Evolutionary conservation across 2,888 invertebrate species (phyloP).

Genomic region (Plemyria rubiginata): DNA sequence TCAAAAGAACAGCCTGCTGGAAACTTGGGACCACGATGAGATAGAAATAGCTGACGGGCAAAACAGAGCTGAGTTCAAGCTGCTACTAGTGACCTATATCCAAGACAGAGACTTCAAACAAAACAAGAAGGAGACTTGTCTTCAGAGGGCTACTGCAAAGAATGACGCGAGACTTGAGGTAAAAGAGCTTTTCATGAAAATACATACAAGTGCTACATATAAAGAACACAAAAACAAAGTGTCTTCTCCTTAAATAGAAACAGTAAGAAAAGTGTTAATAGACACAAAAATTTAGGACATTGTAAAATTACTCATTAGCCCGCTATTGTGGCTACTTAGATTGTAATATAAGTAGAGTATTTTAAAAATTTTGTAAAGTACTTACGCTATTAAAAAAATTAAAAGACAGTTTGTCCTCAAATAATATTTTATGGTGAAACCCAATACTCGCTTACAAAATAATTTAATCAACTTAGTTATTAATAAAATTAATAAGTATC

Average conservation of each 20-base stretch:
- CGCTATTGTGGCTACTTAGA: too few species aligned
- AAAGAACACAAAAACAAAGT: too few species aligned
- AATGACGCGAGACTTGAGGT: slow-evolving; percentile 78
- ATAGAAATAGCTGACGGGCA: slow-evolving; percentile 77
- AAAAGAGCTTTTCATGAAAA: neutral
- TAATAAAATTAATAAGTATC: too few species aligned
- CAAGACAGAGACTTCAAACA: slow-evolving; percentile 74
- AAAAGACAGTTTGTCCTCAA: neutral
- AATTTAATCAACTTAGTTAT: neutral
- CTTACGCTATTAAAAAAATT: too few species aligned
- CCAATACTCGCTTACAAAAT: neutral
- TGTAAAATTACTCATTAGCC: too few species aligned
- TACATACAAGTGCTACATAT: too few species aligned
- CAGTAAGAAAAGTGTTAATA: too few species aligned
- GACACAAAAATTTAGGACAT: too few species aligned
- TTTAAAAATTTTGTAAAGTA: too few species aligned
- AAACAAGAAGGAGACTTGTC: slow-evolving; percentile 58
- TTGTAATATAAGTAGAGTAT: too few species aligned
- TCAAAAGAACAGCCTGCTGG: slow-evolving; percentile 82
- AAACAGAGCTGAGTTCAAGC: slow-evolving; percentile 81
- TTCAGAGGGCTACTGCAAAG: slow-evolving; percentile 65
- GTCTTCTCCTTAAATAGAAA: too few species aligned
- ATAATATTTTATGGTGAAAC: neutral
- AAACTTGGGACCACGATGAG: slow-evolving; percentile 84
- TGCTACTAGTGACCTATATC: slow-evolving; percentile 85